Evolutionary conservation across 2,888 invertebrate genomes (phyloP).

Genomic region (Neria commutata): DNA sequence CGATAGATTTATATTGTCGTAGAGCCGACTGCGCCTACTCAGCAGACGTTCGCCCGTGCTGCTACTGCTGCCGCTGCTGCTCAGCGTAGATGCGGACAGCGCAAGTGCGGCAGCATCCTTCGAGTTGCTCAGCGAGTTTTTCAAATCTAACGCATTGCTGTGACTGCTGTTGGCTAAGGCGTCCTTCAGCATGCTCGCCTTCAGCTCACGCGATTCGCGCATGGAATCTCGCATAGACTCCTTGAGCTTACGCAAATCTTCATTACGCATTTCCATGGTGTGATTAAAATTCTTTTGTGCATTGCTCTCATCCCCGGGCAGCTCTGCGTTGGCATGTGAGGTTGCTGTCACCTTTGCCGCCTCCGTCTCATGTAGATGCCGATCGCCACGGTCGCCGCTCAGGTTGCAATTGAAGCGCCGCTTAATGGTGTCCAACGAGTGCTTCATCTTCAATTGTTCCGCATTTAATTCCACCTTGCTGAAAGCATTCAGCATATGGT

Average conservation of each 20-base stretch:
- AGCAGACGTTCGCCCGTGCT: constrained; percentile 53
- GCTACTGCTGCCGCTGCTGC: constrained; percentile 27
- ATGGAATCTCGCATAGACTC: constrained; percentile 7
- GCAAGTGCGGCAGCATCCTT: no score
- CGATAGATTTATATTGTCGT: constrained; percentile 57
- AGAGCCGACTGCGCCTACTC: constrained; percentile 59
- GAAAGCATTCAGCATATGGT: constrained; percentile 56
- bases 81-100: constrained; percentile 29
- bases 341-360: constrained; percentile 34
- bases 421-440: constrained; percentile 59
- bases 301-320: neutral
- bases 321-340: constrained; percentile 26
- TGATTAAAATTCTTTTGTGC: constrained; percentile 17
- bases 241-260: constrained; percentile 17
- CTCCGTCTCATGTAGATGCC: constrained; percentile 32
- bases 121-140: neutral
- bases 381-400: constrained; percentile 2
- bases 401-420: constrained; percentile 48
- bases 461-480: constrained; percentile 51
- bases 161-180: constrained; percentile 15
- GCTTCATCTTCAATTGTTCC: constrained; percentile 58
- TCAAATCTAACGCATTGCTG: neutral
- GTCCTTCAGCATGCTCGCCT: constrained; percentile 2
- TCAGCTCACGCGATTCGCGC: neutral
- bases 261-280: constrained; percentile 24